Conservation (phyloP, 2,888 invertebrate genomes). For the Orthosia gothica region DNA sequence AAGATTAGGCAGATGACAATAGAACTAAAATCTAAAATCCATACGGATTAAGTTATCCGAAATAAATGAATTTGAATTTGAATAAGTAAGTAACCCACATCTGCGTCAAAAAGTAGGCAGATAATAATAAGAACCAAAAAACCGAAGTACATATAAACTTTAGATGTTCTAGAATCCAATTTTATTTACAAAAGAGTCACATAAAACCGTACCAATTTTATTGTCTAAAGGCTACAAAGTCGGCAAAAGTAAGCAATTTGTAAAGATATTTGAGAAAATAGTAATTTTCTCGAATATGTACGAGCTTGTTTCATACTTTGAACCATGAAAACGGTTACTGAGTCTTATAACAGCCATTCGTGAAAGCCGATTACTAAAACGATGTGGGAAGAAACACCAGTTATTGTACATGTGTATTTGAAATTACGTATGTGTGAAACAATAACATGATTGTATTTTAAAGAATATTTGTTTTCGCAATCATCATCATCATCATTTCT, state of each 20-base stretch:
- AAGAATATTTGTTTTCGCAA: no score
- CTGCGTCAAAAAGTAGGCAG: neutral
- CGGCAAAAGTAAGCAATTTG: slow-evolving; percentile 23
- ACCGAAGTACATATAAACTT: neutral
- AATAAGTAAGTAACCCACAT: neutral
- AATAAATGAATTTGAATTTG: no score
- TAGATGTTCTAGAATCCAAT: slow-evolving; percentile 2
- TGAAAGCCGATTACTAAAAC: slow-evolving; percentile 57
- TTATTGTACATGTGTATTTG: slow-evolving; percentile 2
- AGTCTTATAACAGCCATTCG: slow-evolving; percentile 42
- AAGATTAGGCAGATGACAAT: no score
- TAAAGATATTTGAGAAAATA: slow-evolving; percentile 26
- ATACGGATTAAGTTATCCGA: no score
- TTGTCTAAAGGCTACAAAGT: neutral
- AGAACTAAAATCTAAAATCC: no score
- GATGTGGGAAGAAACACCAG: slow-evolving; percentile 27
- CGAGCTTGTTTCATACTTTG: slow-evolving; percentile 21
- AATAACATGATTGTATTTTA: no score
- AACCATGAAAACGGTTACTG: slow-evolving; percentile 46
- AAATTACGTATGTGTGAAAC: no score
- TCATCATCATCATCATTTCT: no score
- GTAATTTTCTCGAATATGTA: slow-evolving; percentile 26
- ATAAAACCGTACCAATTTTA: slow-evolving; percentile 11
- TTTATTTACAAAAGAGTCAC: neutral
- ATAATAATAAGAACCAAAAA: neutral